These are phyloP conservation scores for western clawed frog (Xenopus tropicalis) DNA, from an alignment of 2,113 vertebrate species.

Conservation along the genomic window UCB_Xtro_10.0 CM004444.2:47817501-47818000, in stretches of 20 bases:
- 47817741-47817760: neutral
- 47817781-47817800: neutral
- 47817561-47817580: neutral
- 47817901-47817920: conserved; percentile 40
- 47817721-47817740: conserved; percentile 9
- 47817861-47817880: neutral
- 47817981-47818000: neutral
- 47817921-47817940: conserved; percentile 44
- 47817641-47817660: conserved; percentile 42
- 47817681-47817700: conserved; percentile 39
- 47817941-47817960: conserved; percentile 41
- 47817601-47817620: conserved; percentile 38
- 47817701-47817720: conserved; percentile 46
- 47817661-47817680: neutral
- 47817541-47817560: conserved; percentile 35
- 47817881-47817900: conserved; percentile 37
- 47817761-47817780: neutral
- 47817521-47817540: conserved; percentile 36
- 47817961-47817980: neutral
- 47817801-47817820: conserved; percentile 44
- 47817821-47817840: conserved; percentile 1
- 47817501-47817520: conserved; percentile 40
- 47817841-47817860: neutral
- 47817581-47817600: conserved; percentile 35
- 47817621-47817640: conserved; percentile 44